Base-by-base conservation (phyloP, 2,113 vertebrate species). In the Cranoglanis bouderius region DNA sequence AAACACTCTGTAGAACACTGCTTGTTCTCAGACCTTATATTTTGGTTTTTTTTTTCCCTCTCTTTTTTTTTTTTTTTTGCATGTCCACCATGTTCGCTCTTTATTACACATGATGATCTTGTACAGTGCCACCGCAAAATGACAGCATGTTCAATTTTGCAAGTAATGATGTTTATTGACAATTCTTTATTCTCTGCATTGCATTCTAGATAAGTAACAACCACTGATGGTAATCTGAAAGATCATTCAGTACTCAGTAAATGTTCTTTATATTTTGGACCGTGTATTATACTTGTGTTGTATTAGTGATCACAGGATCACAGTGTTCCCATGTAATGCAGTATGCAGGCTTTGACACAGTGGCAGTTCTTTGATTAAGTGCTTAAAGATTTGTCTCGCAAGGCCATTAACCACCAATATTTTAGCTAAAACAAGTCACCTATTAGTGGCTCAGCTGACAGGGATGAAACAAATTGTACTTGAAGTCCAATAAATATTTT, bases 381-480 rank as follows among this genome's bases (percentile, higher is more conserved):
- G 86, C 38, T 72, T 88, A 82, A 82, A 40, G 51, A 32, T 13
- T 82, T 29, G 16, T 57, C 35, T 82, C 26, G 4, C 87, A 74
- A 74, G 29, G 67, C 74, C 35, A 57, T 74, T 84, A 83, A 84
- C 38, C 51, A 35, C 63, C 65, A 49, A 53, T 40, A 82, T 88
- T 88, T 88, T 67, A 83, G 63, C 49, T 70, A 51, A 38, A 70
- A 88, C 53, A 72, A 74, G 67, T 63, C 35, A 29, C 67, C 82
- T 63, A 51, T 88, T 82, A 87, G 49, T 3, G 2, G 74, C 67
- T 82, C 63, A 16, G 40, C 43, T 72, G 80, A 38, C 59, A 74
- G 59, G 40, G 43, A 74, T 85, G 75, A 85, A 85, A 85, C 74
- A 70, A 85, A 85, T 51, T 88, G 81, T 46, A 81, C 51, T 80